phyloP scores from a whole-genome alignment of 2,113 vertebrate species.

The Ailuropoda melanoleuca region DNA sequence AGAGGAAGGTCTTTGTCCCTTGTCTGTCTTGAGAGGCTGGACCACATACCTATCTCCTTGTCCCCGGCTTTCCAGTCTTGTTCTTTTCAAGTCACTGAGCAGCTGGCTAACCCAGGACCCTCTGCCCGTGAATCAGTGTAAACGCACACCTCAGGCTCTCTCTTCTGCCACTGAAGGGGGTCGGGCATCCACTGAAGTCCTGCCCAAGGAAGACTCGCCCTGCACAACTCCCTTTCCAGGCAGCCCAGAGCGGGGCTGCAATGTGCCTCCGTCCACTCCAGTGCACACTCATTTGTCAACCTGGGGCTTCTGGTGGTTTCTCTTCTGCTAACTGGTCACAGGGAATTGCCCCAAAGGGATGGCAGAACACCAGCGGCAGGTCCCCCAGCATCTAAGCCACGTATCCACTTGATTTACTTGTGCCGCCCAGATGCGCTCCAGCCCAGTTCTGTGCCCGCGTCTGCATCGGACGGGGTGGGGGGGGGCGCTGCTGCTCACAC shows the following conservation, averaged over 20 bases:
- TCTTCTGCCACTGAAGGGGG: background rate
- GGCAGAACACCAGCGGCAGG: background rate
- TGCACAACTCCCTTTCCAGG: background rate
- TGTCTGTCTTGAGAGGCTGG: background rate
- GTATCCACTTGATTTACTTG: rapidly evolving
- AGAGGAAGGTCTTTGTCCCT: background rate
- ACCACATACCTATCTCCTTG: background rate
- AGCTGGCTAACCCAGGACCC: background rate
- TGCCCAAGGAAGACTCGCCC: background rate
- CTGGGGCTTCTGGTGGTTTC: background rate
- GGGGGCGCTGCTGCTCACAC: background rate
- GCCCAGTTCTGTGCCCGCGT: rapidly evolving
- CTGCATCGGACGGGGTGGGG: background rate
- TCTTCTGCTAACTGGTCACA: background rate
- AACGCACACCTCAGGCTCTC: background rate
- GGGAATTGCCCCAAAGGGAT: background rate
- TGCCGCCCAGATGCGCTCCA: background rate
- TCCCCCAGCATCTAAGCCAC: background rate
- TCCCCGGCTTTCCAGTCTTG: background rate
- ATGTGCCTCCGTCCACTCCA: background rate
- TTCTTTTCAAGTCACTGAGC: background rate
- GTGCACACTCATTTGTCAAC: background rate
- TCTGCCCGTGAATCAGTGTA: background rate
- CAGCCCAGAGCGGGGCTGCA: background rate
- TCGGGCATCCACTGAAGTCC: background rate